These are phyloP conservation scores for Rousettus madagascariensis DNA, from an alignment of 2,797 vertebrate genomes.

Conservation along the genomic window DNA sequence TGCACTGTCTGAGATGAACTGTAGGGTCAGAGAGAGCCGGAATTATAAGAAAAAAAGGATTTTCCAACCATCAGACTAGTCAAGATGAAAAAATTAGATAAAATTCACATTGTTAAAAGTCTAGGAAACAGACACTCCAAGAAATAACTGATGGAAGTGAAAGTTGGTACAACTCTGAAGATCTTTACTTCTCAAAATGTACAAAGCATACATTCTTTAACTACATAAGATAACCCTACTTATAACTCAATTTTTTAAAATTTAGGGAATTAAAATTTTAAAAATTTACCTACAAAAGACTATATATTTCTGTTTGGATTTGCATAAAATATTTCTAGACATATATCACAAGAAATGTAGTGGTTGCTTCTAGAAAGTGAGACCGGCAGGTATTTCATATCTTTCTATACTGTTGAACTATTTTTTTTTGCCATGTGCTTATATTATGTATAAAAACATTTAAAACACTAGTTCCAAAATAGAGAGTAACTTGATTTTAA, in stretches of 20 bases:
- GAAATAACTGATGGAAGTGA: neutral
- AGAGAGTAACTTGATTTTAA: slow-evolving; percentile 10
- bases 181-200: neutral
- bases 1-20: neutral
- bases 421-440: neutral
- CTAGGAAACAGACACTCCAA: neutral
- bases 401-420: neutral
- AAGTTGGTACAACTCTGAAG: neutral
- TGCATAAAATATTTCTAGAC: slow-evolving; percentile 12
- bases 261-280: neutral
- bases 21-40: neutral
- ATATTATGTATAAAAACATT: neutral
- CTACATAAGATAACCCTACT: neutral
- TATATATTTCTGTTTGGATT: slow-evolving; percentile 18
- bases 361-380: slow-evolving; percentile 14
- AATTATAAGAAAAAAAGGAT: neutral
- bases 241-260: neutral
- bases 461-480: slow-evolving; percentile 32
- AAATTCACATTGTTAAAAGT: slow-evolving; percentile 11
- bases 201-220: neutral
- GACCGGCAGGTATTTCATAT: neutral
- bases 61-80: neutral
- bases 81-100: neutral
- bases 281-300: neutral
- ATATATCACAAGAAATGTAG: neutral